Evolutionary conservation across 2,113 vertebrate species (phyloP).

Genomic region (Falco punctatus): DNA sequence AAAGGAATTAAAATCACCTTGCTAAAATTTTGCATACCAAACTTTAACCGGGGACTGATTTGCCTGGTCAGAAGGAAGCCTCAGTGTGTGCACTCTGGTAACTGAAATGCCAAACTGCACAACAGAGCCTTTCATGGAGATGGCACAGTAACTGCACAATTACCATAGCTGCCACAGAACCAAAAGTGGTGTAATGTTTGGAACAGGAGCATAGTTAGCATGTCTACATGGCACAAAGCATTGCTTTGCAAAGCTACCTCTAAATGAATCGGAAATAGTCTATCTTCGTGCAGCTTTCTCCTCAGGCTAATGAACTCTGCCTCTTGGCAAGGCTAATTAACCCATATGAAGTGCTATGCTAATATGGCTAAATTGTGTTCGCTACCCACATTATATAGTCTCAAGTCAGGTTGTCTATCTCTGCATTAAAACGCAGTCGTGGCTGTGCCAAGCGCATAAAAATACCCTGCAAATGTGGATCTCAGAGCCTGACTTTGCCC

Average conservation of each 20-base stretch:
- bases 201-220: neutral
- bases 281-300: neutral
- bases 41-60: neutral
- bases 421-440: neutral
- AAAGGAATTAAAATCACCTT: neutral
- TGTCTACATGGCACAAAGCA: neutral
- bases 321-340: conserved; percentile 36
- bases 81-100: rapidly evolving
- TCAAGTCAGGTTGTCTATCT: conserved; percentile 33
- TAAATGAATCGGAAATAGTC: conserved; percentile 5
- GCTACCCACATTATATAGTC: neutral
- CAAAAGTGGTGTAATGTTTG: neutral
- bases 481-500: neutral
- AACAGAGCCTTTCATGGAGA: neutral
- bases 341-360: neutral
- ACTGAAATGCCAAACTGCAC: neutral
- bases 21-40: neutral
- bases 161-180: neutral
- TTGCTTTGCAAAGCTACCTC: neutral
- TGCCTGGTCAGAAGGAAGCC: neutral
- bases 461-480: neutral
- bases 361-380: neutral
- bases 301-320: conserved; percentile 21
- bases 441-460: neutral
- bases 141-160: neutral